Base-by-base conservation (phyloP, 2,113 vertebrate genomes). In the Ifrita kowaldi region DNA sequence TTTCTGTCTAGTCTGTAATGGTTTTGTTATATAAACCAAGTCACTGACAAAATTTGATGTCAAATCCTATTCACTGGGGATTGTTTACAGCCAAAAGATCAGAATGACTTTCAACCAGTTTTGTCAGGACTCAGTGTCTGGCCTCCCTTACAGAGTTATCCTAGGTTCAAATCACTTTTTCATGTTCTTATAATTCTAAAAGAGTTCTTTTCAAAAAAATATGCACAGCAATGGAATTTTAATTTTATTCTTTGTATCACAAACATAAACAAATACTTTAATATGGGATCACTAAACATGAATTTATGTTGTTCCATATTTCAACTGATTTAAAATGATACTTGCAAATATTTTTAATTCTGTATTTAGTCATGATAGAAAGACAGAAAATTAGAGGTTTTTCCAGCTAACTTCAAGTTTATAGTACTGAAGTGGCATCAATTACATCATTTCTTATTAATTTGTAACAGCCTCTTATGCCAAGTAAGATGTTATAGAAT, bases 81-180 rank as follows among this genome's bases (percentile, higher is more conserved):
- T 37, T 78, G 37, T 80, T 96, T 80, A 71, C 59, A 89, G 76
- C 16, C 68, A 95, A 95, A 92, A 89, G 88, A 95, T 53, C 76
- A 87, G 77, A 94, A 95, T 77, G 53, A 90, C 88, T 95, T 97
- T 75, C 94, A 82, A 92, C 37, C 81, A 88, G 0, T 89, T 92
- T 89, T 93, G 80, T 91, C 87, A 94, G 78, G 53, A 91, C 39
- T 67, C 46, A n/a, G 16, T 84, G 41, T 35, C 37, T 93, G 56
- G 73, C 21, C 35, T 86, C 37, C 59, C 35, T 83, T 70, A 44
- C 4, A 70, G 49, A 84, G 23, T 76, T 84, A 64, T 26, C 11
- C 13, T 50, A 27, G 19, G 37, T 49, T 89, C 28, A 50, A 57
- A 68, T 11, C 11, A 28, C 21, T 87, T 81, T 56, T 68, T n/a